Conservation (phyloP, 2,888 invertebrate species). For the Vannuccia rotundouncinata region DNA sequence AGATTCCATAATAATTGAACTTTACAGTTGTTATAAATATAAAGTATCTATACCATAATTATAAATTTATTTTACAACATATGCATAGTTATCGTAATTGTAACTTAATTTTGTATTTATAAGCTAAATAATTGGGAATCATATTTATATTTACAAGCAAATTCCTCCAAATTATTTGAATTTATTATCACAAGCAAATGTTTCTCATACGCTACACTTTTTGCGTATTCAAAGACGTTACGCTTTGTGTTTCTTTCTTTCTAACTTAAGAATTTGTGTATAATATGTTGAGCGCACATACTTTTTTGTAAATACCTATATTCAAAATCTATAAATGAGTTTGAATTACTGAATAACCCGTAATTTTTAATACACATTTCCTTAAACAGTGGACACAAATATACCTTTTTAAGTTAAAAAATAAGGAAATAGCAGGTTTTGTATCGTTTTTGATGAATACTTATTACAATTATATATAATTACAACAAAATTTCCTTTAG, state of each 20-base stretch:
- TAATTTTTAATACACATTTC: neutral
- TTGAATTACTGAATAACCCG: neutral
- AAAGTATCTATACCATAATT: neutral
- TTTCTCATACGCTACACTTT: neutral
- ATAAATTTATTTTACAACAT: no score
- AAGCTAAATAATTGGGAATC: neutral
- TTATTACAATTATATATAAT: neutral
- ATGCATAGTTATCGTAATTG: neutral
- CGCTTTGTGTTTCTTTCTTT: neutral
- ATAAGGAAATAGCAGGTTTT: conserved; percentile 1
- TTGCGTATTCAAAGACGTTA: neutral
- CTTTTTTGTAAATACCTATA: neutral
- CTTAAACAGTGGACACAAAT: neutral
- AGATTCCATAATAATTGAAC: neutral
- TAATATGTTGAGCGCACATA: neutral
- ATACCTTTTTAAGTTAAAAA: conserved; percentile 9
- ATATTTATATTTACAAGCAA: neutral
- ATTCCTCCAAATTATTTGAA: neutral
- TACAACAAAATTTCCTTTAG: neutral
- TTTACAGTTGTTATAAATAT: neutral
- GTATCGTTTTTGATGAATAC: neutral
- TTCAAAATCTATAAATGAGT: neutral
- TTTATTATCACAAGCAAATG: neutral
- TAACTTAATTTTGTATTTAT: neutral
- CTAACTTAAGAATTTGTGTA: neutral